These are phyloP conservation scores for Maccullochella peelii DNA, from an alignment of 2,113 vertebrate genomes.

Conservation along the genomic window DNA sequence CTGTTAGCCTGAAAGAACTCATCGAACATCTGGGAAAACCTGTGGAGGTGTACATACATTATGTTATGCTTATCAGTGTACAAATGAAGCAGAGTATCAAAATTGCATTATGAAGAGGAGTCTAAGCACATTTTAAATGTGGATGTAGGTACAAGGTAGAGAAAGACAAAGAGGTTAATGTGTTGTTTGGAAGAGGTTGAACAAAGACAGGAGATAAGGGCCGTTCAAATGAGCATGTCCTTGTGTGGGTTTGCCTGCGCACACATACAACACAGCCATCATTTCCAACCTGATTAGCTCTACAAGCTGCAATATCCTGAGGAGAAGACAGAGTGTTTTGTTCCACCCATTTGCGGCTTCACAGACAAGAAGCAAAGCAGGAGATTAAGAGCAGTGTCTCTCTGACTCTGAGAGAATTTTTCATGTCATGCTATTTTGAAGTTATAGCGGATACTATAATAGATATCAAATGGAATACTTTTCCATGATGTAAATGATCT, in stretches of 20 bases:
- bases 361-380: conserved; percentile 58
- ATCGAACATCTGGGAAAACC: conserved; percentile 21
- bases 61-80: conserved; percentile 10
- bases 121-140: conserved; percentile 29
- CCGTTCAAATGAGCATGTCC: conserved; percentile 32
- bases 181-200: conserved; percentile 24
- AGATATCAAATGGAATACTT: conserved; percentile 49
- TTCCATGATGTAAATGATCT: conserved; percentile 37
- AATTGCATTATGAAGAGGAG: too few relatives aligned
- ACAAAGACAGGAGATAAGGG: conserved; percentile 59
- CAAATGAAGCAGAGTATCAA: conserved; percentile 34
- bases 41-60: conserved; percentile 5
- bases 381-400: conserved; percentile 64
- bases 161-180: conserved; percentile 54
- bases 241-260: conserved; percentile 19
- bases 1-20: conserved; percentile 7
- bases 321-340: conserved; percentile 66
- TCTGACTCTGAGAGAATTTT: conserved; percentile 45
- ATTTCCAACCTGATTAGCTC: conserved; percentile 71
- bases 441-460: conserved; percentile 16
- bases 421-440: conserved; percentile 34
- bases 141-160: conserved; percentile 14
- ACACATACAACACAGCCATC: conserved; percentile 32
- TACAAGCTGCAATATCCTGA: conserved; percentile 73
- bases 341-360: conserved; percentile 66